Percentiles rank a stretch among this genome's conserved stretches.
Evolutionary conservation across 2,888 invertebrate species (phyloP).

Genomic region (Tinea pellionella): DNA sequence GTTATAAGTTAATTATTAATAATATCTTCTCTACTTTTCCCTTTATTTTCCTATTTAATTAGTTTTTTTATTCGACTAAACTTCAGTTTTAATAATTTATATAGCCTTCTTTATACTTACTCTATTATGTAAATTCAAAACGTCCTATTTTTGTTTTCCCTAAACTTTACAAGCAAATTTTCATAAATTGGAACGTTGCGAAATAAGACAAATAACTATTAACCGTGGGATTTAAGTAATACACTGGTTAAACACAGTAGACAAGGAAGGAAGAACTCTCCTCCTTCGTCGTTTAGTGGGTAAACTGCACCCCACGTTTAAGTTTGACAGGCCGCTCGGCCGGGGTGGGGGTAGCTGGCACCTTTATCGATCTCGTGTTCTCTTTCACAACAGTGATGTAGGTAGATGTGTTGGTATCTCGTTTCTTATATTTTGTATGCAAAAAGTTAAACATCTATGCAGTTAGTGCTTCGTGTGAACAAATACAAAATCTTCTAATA

Average conservation of each 20-base stretch:
- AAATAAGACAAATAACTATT: neutral
- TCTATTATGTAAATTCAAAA: too few relatives aligned
- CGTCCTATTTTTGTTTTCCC: neutral
- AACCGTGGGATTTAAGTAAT: neutral
- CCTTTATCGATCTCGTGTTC: neutral
- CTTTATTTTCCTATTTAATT: too few relatives aligned
- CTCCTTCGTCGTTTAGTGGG: neutral
- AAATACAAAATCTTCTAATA: neutral
- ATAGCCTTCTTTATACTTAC: too few relatives aligned
- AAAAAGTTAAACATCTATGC: neutral
- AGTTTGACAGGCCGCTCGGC: neutral
- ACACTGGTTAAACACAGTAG: neutral
- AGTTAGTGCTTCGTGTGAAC: constrained; percentile 1
- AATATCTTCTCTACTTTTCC: too few relatives aligned
- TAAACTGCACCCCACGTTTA: neutral
- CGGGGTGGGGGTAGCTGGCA: neutral
- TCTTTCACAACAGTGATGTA: neutral
- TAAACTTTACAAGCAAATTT: neutral
- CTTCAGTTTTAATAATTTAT: too few relatives aligned
- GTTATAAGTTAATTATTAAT: too few relatives aligned
- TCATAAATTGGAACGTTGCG: neutral
- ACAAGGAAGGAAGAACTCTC: neutral
- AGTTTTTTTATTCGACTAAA: too few relatives aligned
- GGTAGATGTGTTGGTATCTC: neutral
- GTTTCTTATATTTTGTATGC: neutral